Evolutionary conservation across 2,888 invertebrate species (phyloP), one percentile per base, ranked within the genome.

Genomic region (Gryllus longicercus): DNA sequence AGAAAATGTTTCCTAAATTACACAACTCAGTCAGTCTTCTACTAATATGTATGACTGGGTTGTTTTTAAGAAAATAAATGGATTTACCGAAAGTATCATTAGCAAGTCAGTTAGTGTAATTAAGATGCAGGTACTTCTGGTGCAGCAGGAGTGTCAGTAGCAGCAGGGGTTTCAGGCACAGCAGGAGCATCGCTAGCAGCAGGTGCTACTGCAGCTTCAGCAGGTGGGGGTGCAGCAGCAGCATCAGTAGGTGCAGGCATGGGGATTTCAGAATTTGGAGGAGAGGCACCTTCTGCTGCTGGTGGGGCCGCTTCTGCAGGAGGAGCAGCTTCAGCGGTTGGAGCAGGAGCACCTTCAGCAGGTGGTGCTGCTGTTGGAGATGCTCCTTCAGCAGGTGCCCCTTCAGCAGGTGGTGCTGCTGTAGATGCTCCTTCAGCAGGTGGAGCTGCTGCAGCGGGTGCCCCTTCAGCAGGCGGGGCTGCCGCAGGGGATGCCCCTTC

Each of bases 171-270:
- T 63, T 63, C 63, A 63, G 63, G n/a, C 14, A n/a, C 63, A 5
- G 63, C 16, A n/a, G 63, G 78, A 77, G 74, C 75, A 76, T 82
- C 63, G 63, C 16, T 14, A n/a, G 63, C 80, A 77, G 74, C 75
- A 76, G 83, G 82, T 74, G 84, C 84, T 23, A 82, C 81, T 38
- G 84, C 83, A 11, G 84, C 83, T 79, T 81, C 83, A 21, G 82
- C 82, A 50, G 83, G 80, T 21, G 83, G 81, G 18, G 83, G 80
- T 82, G 85, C 63, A 63, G 63, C n/a, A 14, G 63, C 63, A 63
- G 63, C 84, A 79, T 84, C 84, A 74, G 85, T 11, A 63, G 63
- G 81, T 23, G 81, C 85, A 11, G 84, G 84, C 11, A 85, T 85
- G 38, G 86, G 84, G 77, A 83, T 82, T 79, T 82, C 83, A 75